Conservation (phyloP, 2,888 invertebrate species). For the Venustoraphidia nigricollis region DNA sequence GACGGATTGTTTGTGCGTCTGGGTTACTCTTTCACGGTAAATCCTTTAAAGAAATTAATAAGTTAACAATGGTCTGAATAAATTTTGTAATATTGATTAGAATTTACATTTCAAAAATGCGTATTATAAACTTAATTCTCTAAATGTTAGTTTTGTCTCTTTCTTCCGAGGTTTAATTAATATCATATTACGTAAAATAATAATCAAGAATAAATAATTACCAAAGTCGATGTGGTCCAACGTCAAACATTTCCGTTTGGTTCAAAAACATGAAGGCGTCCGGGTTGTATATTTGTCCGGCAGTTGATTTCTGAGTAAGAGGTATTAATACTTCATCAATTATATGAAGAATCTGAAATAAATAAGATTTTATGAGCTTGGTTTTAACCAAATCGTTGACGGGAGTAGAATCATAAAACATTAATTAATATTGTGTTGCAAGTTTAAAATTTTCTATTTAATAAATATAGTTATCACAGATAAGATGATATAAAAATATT, state of each 20-base stretch:
- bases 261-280: conserved; percentile 68
- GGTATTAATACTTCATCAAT: conserved; percentile 79
- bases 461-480: too few species aligned
- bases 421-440: too few species aligned
- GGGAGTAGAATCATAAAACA: too few species aligned
- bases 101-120: too few species aligned
- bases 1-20: conserved; percentile 55
- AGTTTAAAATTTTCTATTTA: too few species aligned
- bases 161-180: too few species aligned
- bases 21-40: conserved; percentile 60
- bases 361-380: conserved; percentile 4
- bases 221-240: conserved; percentile 58
- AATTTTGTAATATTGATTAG: neutral
- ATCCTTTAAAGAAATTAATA: conserved; percentile 31
- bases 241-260: conserved; percentile 58
- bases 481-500: too few species aligned
- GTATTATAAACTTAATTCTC: too few species aligned
- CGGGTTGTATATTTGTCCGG: conserved; percentile 54
- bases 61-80: conserved; percentile 2
- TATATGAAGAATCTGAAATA: conserved; percentile 63
- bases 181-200: too few species aligned
- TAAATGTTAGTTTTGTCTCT: too few species aligned
- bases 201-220: conserved; percentile 22
- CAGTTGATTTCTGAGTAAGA: conserved; percentile 41
- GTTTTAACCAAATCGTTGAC: too few species aligned